phyloP scores from a whole-genome alignment of 2,888 invertebrate species.

The Noctua fimbriata region DNA sequence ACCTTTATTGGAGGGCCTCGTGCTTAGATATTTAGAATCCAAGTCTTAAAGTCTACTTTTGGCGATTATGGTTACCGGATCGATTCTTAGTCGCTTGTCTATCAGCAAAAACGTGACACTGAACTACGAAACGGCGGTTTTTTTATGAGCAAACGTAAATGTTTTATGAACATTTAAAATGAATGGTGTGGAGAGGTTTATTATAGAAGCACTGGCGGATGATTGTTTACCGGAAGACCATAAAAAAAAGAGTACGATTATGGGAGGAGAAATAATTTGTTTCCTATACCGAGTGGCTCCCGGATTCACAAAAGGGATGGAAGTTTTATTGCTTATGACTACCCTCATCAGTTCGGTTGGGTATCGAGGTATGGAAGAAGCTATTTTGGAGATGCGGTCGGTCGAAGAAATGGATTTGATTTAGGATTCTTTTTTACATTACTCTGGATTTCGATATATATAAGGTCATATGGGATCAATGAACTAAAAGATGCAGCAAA shows the following conservation, averaged over 20 bases:
- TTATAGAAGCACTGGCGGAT: constrained; percentile 1
- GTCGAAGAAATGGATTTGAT: constrained; percentile 13
- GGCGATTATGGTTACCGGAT: background rate
- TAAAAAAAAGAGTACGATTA: constrained; percentile 37
- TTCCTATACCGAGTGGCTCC: constrained; percentile 7
- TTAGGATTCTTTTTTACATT: background rate
- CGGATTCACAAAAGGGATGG: constrained; percentile 10
- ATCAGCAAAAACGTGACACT: constrained; percentile 42
- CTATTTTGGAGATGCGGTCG: constrained; percentile 8
- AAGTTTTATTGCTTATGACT: constrained; percentile 14
- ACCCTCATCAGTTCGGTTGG: constrained; percentile 5
- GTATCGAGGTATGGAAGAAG: constrained; percentile 6
- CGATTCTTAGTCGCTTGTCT: background rate
- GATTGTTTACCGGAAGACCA: constrained; percentile 42
- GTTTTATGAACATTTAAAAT: constrained; percentile 56
- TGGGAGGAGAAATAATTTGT: constrained; percentile 40
- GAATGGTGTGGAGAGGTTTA: constrained; percentile 43
- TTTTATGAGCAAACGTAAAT: constrained; percentile 54
- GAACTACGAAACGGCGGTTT: constrained; percentile 10
- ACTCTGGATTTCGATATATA: background rate
- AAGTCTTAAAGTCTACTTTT: background rate
- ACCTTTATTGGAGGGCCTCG: background rate
- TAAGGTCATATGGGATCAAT: background rate
- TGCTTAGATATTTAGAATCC: background rate
- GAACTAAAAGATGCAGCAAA: background rate